phyloP scores from a whole-genome alignment of 2,888 invertebrate genomes.

The Cantharis rufa region DNA sequence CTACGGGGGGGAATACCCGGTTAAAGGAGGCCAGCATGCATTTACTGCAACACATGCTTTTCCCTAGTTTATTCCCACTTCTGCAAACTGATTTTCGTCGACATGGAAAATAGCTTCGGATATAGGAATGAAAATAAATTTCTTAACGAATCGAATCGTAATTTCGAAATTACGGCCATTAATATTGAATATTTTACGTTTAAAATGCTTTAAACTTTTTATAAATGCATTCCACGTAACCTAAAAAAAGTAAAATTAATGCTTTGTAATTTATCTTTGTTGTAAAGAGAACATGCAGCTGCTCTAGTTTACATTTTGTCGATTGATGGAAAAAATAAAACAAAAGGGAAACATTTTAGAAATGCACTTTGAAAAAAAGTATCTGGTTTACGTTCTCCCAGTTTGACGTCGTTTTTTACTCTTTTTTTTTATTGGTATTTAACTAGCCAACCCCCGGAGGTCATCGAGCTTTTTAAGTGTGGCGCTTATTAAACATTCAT shows the following conservation, averaged over 20 bases:
- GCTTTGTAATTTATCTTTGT: not conserved
- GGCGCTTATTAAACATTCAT: not conserved
- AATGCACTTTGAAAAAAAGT: not conserved
- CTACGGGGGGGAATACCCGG: conserved; percentile 37
- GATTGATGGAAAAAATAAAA: not conserved
- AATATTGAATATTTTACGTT: not conserved
- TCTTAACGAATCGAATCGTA: not conserved
- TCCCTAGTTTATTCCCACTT: conserved; percentile 16
- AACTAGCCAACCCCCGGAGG: not conserved
- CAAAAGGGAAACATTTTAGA: not conserved
- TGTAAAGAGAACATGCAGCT: not conserved
- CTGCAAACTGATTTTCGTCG: conserved; percentile 2
- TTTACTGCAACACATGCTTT: conserved; percentile 37
- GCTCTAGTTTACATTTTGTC: not conserved
- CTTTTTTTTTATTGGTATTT: not conserved
- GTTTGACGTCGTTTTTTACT: no score
- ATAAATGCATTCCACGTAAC: not conserved
- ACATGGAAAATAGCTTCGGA: not conserved
- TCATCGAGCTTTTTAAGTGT: not conserved
- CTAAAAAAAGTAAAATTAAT: not conserved
- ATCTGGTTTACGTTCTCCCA: not conserved
- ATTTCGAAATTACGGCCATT: not conserved
- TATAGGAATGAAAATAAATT: not conserved
- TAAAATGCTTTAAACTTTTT: not conserved
- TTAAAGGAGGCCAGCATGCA: conserved; percentile 31